phyloP scores from a whole-genome alignment of 2,113 vertebrate genomes.

The Australoheros scitulus region DNA sequence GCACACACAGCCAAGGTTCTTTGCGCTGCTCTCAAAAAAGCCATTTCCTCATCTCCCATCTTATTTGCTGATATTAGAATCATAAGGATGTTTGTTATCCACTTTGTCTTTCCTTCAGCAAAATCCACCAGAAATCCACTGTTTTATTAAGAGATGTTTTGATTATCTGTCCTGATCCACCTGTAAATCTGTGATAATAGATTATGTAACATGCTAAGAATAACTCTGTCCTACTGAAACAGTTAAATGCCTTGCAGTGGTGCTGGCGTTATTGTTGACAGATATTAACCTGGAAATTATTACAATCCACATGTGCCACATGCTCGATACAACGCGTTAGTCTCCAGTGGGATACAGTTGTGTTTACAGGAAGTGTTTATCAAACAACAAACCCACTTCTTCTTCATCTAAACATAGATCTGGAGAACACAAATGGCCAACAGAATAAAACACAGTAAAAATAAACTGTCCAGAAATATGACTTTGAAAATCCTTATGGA shows the following conservation, averaged over 20 bases:
- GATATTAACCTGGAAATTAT: constrained; percentile 14
- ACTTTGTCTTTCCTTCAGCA: constrained; percentile 20
- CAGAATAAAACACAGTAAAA: constrained; percentile 15
- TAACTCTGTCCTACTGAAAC: neutral
- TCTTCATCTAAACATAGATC: constrained; percentile 34
- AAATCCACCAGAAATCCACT: constrained; percentile 1
- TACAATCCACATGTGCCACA: neutral
- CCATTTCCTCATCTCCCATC: constrained; percentile 44
- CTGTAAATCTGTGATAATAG: constrained; percentile 19
- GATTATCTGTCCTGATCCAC: constrained; percentile 20
- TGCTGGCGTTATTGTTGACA: neutral
- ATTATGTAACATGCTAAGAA: constrained; percentile 17
- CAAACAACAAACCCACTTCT: constrained; percentile 39
- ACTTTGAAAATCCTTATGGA: neutral
- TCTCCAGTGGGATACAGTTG: constrained; percentile 13
- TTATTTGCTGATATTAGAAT: constrained; percentile 61
- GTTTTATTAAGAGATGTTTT: constrained; percentile 38
- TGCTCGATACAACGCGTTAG: neutral
- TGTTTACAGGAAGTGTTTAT: constrained; percentile 59
- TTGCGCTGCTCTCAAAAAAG: constrained; percentile 54
- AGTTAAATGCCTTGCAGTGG: neutral
- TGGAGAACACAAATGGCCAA: neutral
- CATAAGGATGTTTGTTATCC: constrained; percentile 58
- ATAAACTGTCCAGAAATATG: neutral
- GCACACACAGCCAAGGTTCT: constrained; percentile 54